Conservation (phyloP, 2,888 invertebrate species). For the Scaptomyza parva region DNA sequence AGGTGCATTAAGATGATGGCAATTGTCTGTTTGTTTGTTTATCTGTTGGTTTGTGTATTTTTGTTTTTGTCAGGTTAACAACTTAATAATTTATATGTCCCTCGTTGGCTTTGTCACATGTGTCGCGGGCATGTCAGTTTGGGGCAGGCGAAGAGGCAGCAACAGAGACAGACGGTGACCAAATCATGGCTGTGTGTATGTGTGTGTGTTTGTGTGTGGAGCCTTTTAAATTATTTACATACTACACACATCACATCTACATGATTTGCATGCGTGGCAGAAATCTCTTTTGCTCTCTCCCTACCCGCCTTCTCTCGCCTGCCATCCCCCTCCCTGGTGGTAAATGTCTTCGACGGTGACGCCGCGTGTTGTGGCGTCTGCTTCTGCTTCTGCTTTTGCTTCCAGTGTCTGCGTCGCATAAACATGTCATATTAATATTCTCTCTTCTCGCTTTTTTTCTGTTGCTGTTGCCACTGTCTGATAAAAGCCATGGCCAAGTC, state of each 20-base stretch:
- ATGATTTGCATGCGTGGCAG: conserved; percentile 74
- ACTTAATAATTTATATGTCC: conserved; percentile 72
- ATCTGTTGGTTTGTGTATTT: neutral
- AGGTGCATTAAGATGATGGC: conserved; percentile 45
- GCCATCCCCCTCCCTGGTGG: conserved; percentile 10
- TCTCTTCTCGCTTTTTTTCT: conserved; percentile 34
- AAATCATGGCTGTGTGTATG: neutral
- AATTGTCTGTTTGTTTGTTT: conserved; percentile 40
- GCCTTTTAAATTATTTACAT: conserved; percentile 70
- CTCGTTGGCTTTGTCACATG: conserved; percentile 47
- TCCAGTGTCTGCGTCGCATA: conserved; percentile 64
- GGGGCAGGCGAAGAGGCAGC: too few species aligned
- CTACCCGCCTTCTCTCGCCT: neutral
- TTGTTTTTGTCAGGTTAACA: conserved; percentile 64
- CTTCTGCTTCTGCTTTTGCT: conserved; percentile 6
- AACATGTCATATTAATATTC: conserved; percentile 70
- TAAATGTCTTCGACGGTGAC: conserved; percentile 61
- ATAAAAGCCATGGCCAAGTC: conserved; percentile 63
- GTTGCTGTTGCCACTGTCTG: conserved; percentile 54
- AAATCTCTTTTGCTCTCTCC: too few species aligned
- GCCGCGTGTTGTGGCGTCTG: conserved; percentile 44
- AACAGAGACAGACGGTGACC: conserved; percentile 8
- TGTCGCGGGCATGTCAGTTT: conserved; percentile 58
- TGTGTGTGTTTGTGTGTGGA: too few species aligned
- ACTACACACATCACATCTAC: conserved; percentile 48